A percentile compares a stretch with the other conserved stretches of the same genome.
phyloP scores from a whole-genome alignment of 2,888 invertebrate genomes.

The Microplitis deprimator region DNA sequence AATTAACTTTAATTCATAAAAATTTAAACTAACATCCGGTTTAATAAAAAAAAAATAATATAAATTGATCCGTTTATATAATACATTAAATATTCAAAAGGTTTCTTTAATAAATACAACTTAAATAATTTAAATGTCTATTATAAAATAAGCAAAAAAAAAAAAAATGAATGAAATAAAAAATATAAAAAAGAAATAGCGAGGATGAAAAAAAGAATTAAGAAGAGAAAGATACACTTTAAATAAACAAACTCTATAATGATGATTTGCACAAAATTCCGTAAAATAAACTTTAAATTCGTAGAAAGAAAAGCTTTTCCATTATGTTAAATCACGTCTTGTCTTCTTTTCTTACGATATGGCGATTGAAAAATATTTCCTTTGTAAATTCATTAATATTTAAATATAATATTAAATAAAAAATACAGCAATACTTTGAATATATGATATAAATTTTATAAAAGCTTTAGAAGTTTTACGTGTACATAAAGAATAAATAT shows the following conservation, averaged over 20 bases:
- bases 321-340: constrained; percentile 1
- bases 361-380: not conserved
- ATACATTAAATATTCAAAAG: too few relatives aligned
- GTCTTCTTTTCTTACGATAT: not conserved
- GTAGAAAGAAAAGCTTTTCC: not conserved
- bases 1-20: too few relatives aligned
- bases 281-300: constrained; percentile 29
- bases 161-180: not conserved
- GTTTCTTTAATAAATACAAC: not conserved
- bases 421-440: not conserved
- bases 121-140: not conserved
- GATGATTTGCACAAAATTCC: constrained; percentile 30
- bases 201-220: not conserved
- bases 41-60: not conserved
- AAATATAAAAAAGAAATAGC: not conserved
- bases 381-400: constrained; percentile 6
- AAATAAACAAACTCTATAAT: constrained; percentile 22
- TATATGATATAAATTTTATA: not conserved
- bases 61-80: not conserved
- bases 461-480: not conserved
- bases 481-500: too few relatives aligned
- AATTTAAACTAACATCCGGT: not conserved
- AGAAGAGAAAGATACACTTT: not conserved
- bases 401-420: constrained; percentile 17
- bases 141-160: constrained; percentile 2